Conservation (phyloP, 2,888 invertebrate species). For the Laothoe populi region DNA sequence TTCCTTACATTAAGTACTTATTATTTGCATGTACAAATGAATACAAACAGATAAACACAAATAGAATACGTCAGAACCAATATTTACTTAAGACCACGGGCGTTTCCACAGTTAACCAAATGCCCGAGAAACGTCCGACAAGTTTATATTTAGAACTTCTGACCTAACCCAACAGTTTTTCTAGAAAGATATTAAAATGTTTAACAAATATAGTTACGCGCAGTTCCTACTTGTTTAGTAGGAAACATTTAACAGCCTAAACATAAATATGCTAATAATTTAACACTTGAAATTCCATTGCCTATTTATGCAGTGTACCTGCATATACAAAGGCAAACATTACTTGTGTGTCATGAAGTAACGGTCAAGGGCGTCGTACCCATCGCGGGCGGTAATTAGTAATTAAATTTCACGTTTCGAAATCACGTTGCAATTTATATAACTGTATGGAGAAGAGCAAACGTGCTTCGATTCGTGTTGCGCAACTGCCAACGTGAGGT, state of each 20-base stretch:
- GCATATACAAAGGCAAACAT: neutral
- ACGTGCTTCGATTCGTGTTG: constrained; percentile 65
- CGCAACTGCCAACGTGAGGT: constrained; percentile 80
- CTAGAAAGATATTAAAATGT: constrained; percentile 32
- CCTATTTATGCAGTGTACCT: too few relatives aligned
- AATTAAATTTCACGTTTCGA: constrained; percentile 69
- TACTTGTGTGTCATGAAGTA: constrained; percentile 5
- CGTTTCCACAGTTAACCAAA: constrained; percentile 23
- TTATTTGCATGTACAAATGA: neutral
- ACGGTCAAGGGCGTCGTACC: constrained; percentile 58
- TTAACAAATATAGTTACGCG: constrained; percentile 29
- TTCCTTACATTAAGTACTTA: neutral
- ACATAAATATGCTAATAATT: neutral
- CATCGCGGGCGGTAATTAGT: constrained; percentile 45
- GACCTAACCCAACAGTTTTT: constrained; percentile 29
- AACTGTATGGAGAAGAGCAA: constrained; percentile 70
- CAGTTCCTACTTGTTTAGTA: neutral
- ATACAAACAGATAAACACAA: neutral
- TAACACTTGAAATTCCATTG: neutral
- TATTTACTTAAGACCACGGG: constrained; percentile 14
- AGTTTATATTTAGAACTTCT: constrained; percentile 23
- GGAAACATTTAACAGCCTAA: neutral
- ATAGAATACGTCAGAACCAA: constrained; percentile 8
- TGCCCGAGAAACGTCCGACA: constrained; percentile 32
- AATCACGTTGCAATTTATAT: constrained; percentile 80